A percentile compares a stretch with the other conserved stretches of the same genome.
phyloP scores from a whole-genome alignment of 2,888 invertebrate species.

The Encarsia formosa region DNA sequence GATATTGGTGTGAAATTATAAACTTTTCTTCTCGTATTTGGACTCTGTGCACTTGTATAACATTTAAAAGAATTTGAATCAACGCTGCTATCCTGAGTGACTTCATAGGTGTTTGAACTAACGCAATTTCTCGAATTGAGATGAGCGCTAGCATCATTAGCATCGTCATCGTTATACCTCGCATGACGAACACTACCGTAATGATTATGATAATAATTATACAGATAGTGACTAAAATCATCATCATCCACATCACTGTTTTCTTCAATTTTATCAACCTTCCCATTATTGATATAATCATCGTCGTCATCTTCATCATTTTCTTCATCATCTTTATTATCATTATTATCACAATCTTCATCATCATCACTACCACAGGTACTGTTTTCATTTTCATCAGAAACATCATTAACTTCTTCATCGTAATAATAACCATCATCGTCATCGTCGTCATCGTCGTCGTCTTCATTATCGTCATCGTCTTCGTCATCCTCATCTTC shows the following conservation, averaged over 20 bases:
- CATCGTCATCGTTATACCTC: too few species aligned
- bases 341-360: conserved; percentile 46
- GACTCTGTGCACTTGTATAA: too few species aligned
- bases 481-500: conserved; percentile 51
- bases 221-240: too few species aligned
- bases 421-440: conserved; percentile 44
- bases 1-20: conserved; percentile 86
- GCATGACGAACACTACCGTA: too few species aligned
- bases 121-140: too few species aligned
- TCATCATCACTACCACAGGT: conserved; percentile 41
- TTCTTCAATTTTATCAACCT: too few species aligned
- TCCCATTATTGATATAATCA: too few species aligned
- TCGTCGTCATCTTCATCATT: conserved; percentile 49
- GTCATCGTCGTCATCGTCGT: conserved; percentile 55
- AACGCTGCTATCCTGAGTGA: too few species aligned
- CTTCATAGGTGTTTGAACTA: too few species aligned
- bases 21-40: conserved; percentile 72
- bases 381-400: conserved; percentile 56
- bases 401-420: conserved; percentile 51
- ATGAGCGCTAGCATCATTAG: too few species aligned
- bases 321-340: conserved; percentile 49
- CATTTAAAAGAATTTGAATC: too few species aligned
- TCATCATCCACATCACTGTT: conserved; percentile 46
- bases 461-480: conserved; percentile 54
- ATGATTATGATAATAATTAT: too few species aligned